Percentiles rank a stretch among this genome's conserved stretches.
Conservation (phyloP, 23 tunicate species). For the Styela plicata region DNA sequence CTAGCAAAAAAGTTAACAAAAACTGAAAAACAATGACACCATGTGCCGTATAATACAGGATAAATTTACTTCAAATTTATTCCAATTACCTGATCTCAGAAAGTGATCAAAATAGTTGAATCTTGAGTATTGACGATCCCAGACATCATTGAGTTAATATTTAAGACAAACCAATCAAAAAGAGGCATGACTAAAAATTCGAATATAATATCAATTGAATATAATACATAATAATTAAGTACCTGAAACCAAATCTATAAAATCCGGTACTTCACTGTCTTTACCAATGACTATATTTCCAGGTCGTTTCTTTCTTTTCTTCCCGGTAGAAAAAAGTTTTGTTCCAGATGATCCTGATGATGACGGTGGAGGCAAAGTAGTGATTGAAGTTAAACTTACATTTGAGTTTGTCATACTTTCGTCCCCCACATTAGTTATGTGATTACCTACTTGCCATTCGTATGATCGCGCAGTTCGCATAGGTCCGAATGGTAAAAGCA, state of each 20-base stretch:
- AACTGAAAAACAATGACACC: too few species aligned
- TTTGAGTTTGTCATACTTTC: conserved; percentile 47
- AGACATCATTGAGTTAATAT: too few species aligned
- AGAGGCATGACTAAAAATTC: too few species aligned
- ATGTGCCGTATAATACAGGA: too few species aligned
- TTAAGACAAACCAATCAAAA: too few species aligned
- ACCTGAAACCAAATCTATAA: conserved; percentile 3
- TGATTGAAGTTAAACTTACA: conserved; percentile 57
- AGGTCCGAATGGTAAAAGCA: conserved; percentile 48
- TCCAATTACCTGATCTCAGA: too few species aligned
- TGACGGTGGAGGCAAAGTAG: conserved; percentile 41
- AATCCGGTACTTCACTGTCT: conserved; percentile 36
- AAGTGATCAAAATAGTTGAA: too few species aligned
- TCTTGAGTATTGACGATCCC: too few species aligned
- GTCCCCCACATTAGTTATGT: conserved; percentile 6
- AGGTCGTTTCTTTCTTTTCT: conserved; percentile 33
- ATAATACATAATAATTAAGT: conserved; percentile 4
- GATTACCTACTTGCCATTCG: conserved; percentile 62
- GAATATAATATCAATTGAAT: not conserved
- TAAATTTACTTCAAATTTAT: too few species aligned
- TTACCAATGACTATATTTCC: conserved; percentile 29
- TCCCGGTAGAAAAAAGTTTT: conserved; percentile 5
- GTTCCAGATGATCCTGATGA: not conserved
- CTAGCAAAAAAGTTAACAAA: too few species aligned
- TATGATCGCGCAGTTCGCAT: conserved; percentile 50